Conservation (phyloP, 2,113 vertebrate species). For the Cisticola juncidis region DNA sequence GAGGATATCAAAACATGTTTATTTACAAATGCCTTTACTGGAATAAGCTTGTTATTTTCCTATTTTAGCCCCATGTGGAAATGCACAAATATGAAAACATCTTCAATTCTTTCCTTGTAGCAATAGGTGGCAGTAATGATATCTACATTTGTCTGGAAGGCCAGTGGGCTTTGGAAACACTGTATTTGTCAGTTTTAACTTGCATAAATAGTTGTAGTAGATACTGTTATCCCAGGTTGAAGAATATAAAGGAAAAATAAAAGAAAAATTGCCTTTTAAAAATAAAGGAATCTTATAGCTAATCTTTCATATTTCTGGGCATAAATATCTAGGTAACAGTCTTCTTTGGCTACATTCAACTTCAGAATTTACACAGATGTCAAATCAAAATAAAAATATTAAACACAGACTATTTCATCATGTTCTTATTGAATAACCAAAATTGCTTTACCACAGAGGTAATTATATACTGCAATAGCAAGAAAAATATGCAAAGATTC, state of each 20-base stretch:
- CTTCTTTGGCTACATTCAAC: neutral
- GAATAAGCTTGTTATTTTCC: neutral
- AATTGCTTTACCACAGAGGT: neutral
- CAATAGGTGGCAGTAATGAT: constrained; percentile 66
- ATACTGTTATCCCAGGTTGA: neutral
- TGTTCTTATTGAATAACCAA: neutral
- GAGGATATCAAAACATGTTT: neutral
- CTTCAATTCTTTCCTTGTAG: constrained; percentile 10
- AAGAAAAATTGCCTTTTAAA: neutral
- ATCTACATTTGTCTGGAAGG: neutral
- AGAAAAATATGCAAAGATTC: neutral
- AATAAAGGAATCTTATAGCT: neutral
- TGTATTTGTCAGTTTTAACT: neutral
- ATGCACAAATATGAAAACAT: neutral
- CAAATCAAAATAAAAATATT: neutral
- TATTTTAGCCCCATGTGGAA: neutral
- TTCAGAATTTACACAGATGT: neutral
- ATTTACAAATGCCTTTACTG: neutral
- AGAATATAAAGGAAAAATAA: neutral
- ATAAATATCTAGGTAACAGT: neutral
- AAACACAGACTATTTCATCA: neutral
- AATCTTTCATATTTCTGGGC: neutral
- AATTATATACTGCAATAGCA: neutral
- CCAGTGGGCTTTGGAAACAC: neutral
- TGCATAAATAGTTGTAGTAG: neutral